A percentile compares a stretch with the other conserved stretches of the same genome.
Evolutionary conservation across 2,888 invertebrate species (phyloP).

Genomic region (Drosophila bunnanda): DNA sequence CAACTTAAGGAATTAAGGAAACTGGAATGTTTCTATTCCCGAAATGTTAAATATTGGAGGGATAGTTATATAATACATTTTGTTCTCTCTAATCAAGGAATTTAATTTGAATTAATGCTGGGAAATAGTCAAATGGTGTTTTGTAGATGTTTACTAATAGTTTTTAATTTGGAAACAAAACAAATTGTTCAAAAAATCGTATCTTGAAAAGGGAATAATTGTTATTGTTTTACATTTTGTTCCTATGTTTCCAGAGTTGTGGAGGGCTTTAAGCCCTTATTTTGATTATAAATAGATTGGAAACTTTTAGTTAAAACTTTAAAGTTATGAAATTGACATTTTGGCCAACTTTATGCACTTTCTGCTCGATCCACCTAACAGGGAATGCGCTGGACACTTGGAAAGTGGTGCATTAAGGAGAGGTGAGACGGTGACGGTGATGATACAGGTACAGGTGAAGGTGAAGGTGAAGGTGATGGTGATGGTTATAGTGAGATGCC

Average conservation of each 20-base stretch:
- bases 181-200: accelerated
- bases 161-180: neutral
- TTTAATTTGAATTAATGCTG: neutral
- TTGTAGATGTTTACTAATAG: neutral
- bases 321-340: neutral
- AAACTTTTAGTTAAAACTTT: no score
- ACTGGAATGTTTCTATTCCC: neutral
- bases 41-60: neutral
- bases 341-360: slow-evolving; percentile 7
- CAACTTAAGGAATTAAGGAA: neutral
- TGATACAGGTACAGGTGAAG: slow-evolving; percentile 4
- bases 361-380: slow-evolving; percentile 61
- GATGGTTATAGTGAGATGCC: slow-evolving; percentile 1
- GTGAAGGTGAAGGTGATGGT: slow-evolving; percentile 1
- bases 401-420: slow-evolving; percentile 47
- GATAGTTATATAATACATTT: neutral
- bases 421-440: slow-evolving; percentile 34
- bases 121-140: neutral
- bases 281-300: no score
- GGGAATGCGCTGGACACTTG: slow-evolving; percentile 67
- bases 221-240: no score
- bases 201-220: neutral
- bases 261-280: neutral
- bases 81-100: neutral
- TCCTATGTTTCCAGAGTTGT: neutral